These are phyloP conservation scores for Prosopocoilus inquinatus DNA, from an alignment of 2,888 invertebrate genomes.

Conservation along the genomic window DNA sequence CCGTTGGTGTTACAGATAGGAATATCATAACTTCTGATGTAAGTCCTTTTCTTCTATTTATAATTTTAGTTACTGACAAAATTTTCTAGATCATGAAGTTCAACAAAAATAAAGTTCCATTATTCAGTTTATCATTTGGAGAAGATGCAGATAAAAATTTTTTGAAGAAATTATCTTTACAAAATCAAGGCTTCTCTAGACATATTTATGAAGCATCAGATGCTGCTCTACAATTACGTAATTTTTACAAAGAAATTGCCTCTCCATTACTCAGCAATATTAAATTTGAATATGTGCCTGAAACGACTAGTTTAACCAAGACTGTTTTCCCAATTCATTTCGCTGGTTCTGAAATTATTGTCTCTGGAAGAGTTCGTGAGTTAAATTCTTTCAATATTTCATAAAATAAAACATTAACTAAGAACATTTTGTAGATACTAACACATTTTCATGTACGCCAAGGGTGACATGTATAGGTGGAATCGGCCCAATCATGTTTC, in stretches of 20 bases:
- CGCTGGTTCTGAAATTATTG: slow-evolving; percentile 63
- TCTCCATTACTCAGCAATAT: not conserved
- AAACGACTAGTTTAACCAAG: no score
- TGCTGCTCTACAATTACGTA: no score
- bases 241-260: not conserved
- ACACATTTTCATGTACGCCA: slow-evolving; percentile 2
- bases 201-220: slow-evolving; percentile 72
- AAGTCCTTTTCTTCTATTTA: slow-evolving; percentile 40
- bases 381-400: not conserved
- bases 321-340: slow-evolving; percentile 59
- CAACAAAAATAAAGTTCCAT: slow-evolving; percentile 51
- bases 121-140: slow-evolving; percentile 72
- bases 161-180: slow-evolving; percentile 62
- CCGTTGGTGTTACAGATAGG: slow-evolving; percentile 57
- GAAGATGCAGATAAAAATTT: slow-evolving; percentile 66
- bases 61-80: no score
- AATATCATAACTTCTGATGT: slow-evolving; percentile 56
- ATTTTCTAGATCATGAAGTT: slow-evolving; percentile 26
- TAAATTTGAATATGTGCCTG: not conserved
- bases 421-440: no score
- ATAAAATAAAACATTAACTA: not conserved
- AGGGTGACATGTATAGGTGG: slow-evolving; percentile 29
- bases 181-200: slow-evolving; percentile 66
- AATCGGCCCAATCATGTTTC: slow-evolving; percentile 34
- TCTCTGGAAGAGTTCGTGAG: slow-evolving; percentile 55